Conservation (phyloP, 2,888 invertebrate species). For the Euzetes globulus region DNA sequence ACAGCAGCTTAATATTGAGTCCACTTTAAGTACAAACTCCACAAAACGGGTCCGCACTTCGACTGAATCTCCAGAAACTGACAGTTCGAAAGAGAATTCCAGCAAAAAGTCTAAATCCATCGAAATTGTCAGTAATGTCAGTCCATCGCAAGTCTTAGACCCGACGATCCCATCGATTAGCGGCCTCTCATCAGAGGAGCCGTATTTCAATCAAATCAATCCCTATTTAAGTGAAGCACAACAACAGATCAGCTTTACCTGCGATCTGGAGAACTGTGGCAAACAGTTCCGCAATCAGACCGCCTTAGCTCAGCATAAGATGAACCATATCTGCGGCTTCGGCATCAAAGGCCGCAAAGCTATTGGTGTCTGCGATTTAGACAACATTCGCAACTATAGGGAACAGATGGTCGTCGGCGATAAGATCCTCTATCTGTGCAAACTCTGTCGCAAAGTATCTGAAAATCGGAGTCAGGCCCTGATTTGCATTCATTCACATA, state of each 20-base stretch:
- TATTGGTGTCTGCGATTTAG: neutral
- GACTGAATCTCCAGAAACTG: conserved; percentile 7
- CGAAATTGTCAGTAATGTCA: neutral
- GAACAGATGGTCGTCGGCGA: neutral
- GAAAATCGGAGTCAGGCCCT: neutral
- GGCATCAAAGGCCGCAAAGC: neutral
- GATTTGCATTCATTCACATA: neutral
- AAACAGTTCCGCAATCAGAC: neutral
- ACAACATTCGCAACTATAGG: conserved; percentile 4
- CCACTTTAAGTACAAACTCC: neutral
- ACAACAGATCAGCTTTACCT: neutral
- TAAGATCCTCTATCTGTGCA: neutral
- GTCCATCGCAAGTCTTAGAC: neutral
- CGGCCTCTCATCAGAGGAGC: too few relatives aligned
- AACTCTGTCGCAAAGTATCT: neutral
- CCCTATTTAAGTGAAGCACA: neutral
- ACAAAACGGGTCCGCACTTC: neutral
- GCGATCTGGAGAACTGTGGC: conserved; percentile 8
- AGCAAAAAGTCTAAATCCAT: conserved; percentile 1
- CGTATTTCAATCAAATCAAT: neutral
- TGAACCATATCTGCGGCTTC: conserved; percentile 22
- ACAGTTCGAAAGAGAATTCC: neutral
- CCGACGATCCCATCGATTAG: neutral
- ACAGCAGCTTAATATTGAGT: neutral
- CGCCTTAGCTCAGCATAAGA: neutral